These are phyloP conservation scores for Pammene aurita DNA, from an alignment of 2,888 invertebrate genomes.

Conservation along the genomic window DNA sequence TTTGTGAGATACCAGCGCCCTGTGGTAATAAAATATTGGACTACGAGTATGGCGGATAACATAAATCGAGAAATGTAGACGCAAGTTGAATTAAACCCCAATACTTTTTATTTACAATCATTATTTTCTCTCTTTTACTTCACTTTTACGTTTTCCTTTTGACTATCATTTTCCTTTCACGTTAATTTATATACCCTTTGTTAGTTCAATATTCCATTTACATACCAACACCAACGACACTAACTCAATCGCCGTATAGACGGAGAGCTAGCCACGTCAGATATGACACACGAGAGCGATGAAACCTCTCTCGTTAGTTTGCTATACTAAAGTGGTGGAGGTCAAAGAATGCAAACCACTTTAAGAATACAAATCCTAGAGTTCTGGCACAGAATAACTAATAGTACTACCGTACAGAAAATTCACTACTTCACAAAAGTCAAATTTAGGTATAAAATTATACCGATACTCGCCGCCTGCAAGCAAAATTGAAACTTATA, in stretches of 20 bases:
- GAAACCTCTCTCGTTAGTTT: no score
- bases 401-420: no score
- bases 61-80: slow-evolving; percentile 1
- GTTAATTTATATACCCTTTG: slow-evolving; percentile 16
- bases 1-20: slow-evolving; percentile 18
- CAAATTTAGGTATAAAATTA: no score
- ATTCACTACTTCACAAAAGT: no score
- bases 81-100: background rate
- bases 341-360: no score
- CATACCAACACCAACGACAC: slow-evolving; percentile 31
- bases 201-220: slow-evolving; percentile 30
- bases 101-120: background rate
- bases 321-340: no score
- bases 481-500: no score
- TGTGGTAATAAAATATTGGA: slow-evolving; percentile 24
- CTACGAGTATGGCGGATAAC: background rate
- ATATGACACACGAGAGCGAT: no score
- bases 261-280: no score
- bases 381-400: no score
- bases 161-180: slow-evolving; percentile 23
- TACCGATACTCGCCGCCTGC: no score
- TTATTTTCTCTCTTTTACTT: background rate
- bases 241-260: slow-evolving; percentile 39
- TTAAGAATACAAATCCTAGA: no score
- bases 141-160: slow-evolving; percentile 8